phyloP scores from a whole-genome alignment of 2,797 vertebrate genomes.

The Mus minutoides region DNA sequence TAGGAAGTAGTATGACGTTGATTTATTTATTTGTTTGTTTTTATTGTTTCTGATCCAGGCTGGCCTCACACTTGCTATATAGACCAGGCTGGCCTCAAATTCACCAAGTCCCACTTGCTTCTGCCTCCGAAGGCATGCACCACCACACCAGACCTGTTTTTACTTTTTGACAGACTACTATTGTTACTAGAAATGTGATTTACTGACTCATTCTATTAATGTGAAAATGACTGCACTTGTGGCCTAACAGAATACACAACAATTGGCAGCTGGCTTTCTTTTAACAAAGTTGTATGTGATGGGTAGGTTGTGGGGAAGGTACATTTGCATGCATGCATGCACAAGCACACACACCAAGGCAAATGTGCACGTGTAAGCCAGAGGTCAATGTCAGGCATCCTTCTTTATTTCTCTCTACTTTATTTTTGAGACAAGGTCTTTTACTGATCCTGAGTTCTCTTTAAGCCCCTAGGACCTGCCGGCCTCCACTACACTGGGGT shows the following conservation, averaged over 20 bases:
- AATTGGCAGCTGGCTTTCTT: slow-evolving; percentile 11
- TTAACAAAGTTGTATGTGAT: neutral
- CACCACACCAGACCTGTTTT: slow-evolving; percentile 4
- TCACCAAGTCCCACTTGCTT: neutral
- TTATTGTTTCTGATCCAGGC: neutral
- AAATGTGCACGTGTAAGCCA: too few relatives aligned
- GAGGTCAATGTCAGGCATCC: neutral
- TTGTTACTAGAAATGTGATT: slow-evolving; percentile 29
- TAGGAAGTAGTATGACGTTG: neutral
- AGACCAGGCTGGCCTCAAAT: neutral
- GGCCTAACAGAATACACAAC: neutral
- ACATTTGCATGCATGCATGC: too few relatives aligned
- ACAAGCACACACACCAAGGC: too few relatives aligned
- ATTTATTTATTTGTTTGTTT: neutral
- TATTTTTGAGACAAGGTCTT: neutral
- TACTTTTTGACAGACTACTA: neutral
- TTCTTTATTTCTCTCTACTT: neutral
- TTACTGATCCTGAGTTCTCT: neutral
- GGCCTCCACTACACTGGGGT: neutral
- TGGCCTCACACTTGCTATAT: neutral
- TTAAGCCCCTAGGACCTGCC: neutral
- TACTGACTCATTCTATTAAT: slow-evolving; percentile 39
- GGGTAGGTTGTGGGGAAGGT: neutral
- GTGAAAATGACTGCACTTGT: slow-evolving; percentile 19
- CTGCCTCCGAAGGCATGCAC: neutral